Conservation (phyloP, 2,888 invertebrate species). For the Drosophila lutescens region DNA sequence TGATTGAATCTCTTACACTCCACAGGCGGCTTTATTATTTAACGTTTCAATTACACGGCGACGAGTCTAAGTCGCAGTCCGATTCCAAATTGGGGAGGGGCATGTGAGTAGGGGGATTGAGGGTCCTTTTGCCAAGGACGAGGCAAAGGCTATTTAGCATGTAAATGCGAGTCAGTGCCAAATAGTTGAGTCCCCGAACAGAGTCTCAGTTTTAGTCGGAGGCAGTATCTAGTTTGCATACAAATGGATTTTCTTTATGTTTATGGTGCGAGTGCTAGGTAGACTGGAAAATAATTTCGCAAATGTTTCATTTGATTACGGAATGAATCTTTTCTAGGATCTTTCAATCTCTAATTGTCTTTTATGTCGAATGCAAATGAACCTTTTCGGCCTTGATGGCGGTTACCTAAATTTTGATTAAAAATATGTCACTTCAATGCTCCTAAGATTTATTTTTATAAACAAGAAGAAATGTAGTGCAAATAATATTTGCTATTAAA, state of each 20-base stretch:
- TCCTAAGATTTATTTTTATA: no score
- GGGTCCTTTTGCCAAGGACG: slow-evolving; percentile 20
- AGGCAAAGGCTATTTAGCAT: slow-evolving; percentile 73
- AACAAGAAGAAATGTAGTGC: no score
- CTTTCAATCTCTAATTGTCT: slow-evolving; percentile 43
- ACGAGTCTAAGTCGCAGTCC: slow-evolving; percentile 47
- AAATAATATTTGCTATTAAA: no score
- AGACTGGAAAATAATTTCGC: slow-evolving; percentile 71
- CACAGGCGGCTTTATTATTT: slow-evolving; percentile 73
- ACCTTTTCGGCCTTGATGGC: slow-evolving; percentile 3
- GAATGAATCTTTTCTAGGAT: slow-evolving; percentile 46
- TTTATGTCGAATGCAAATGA: slow-evolving; percentile 28
- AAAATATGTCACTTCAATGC: not conserved
- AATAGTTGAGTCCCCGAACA: slow-evolving; percentile 52
- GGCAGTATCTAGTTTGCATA: slow-evolving; percentile 72
- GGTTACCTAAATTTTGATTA: not conserved
- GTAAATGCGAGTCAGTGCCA: slow-evolving; percentile 70
- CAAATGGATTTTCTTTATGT: slow-evolving; percentile 79
- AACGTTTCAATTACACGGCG: slow-evolving; percentile 73
- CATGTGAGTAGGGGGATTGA: slow-evolving; percentile 14
- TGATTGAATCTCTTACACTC: slow-evolving; percentile 69
- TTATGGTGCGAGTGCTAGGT: slow-evolving; percentile 47
- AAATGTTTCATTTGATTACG: slow-evolving; percentile 78
- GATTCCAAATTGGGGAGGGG: slow-evolving; percentile 60
- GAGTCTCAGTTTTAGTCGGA: slow-evolving; percentile 24